Conservation (phyloP, 2,888 invertebrate genomes). For the Drosophila buzzatii region DNA sequence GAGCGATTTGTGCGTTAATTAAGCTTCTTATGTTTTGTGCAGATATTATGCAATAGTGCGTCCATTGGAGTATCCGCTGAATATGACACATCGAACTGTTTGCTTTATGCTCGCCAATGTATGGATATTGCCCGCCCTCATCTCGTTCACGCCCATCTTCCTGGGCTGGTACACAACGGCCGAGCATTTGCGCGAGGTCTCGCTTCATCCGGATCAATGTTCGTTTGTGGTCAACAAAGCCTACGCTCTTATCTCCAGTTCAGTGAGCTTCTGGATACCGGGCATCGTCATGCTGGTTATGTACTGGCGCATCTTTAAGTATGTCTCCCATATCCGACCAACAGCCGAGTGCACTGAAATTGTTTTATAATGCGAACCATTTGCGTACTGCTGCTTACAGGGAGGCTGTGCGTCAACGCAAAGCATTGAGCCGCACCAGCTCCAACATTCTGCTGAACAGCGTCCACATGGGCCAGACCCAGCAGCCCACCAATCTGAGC, state of each 20-base stretch:
- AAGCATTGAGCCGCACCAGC: constrained; percentile 93
- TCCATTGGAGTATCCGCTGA: constrained; percentile 96
- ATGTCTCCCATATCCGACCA: constrained; percentile 50
- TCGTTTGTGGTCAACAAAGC: constrained; percentile 94
- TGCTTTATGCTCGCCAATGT: constrained; percentile 94
- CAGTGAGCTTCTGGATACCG: constrained; percentile 97
- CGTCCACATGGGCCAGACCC: constrained; percentile 92
- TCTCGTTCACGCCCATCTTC: constrained; percentile 97
- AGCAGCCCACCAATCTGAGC: constrained; percentile 89
- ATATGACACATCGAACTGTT: constrained; percentile 94
- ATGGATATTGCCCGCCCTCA: constrained; percentile 96
- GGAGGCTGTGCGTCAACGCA: constrained; percentile 93
- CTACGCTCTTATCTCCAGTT: constrained; percentile 95
- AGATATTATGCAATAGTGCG: constrained; percentile 97
- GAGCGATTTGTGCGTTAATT: background rate
- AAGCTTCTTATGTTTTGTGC: constrained; percentile 6
- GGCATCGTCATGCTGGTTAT: constrained; percentile 96
- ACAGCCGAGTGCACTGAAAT: constrained; percentile 5
- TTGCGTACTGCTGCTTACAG: constrained; percentile 78
- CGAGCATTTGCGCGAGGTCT: constrained; percentile 88
- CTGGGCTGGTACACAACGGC: constrained; percentile 97
- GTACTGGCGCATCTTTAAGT: constrained; percentile 92
- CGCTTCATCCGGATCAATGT: constrained; percentile 90
- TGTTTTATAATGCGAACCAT: constrained; percentile 26
- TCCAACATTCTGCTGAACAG: constrained; percentile 94